Base-by-base conservation (phyloP, 2,888 invertebrate genomes). In the Ptychoptera albimana region DNA sequence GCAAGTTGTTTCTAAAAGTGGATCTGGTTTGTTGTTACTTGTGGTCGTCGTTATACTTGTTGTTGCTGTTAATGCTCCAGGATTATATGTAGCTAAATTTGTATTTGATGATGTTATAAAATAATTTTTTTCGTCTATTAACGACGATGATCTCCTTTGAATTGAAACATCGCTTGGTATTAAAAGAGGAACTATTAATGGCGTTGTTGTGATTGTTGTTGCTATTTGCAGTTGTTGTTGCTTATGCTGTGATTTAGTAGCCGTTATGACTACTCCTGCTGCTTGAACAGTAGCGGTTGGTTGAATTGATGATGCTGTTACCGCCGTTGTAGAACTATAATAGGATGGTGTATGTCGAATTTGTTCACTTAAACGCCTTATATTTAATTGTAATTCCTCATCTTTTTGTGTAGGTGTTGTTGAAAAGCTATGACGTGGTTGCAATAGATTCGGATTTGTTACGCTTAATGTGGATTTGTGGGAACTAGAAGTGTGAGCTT, bases 1-100 rank as follows among this genome's bases (percentile, higher is more conserved):
- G 55, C 64, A 65, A 46, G 65, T 64, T 40, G 65, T 65, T 53
- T 65, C 64, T 46, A 64, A 53, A 48, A 64, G 54, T 34, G 59
- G 54, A 48, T 65, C 62, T 30, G 55, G 43, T 45, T 56, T 54
- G 44, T 50, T 51, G 49, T 53, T 54, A 37, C 29, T 29, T 16
- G 31, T 16, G 32, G 14, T 35, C 8, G 32, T 16, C 2, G 30
- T 40, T 6, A 40, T n/a, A 10, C 31, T 35, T 5, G 13, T n/a
- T 12, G 16, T 11, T 9, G 35, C 12, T 12, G 42, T 16, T 16
- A 15, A 32, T 32, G 9, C 11, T 32, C 9, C n/a, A 11, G 9
- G 2, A 11, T 9, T 32, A 11, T 32, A 11, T n/a, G 32, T 9
- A 3, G 32, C 11, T 32, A n/a, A 9, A 11, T 9, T 11, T 32